phyloP scores from a whole-genome alignment of 2,113 vertebrate species.

The Eolophus roseicapilla region DNA sequence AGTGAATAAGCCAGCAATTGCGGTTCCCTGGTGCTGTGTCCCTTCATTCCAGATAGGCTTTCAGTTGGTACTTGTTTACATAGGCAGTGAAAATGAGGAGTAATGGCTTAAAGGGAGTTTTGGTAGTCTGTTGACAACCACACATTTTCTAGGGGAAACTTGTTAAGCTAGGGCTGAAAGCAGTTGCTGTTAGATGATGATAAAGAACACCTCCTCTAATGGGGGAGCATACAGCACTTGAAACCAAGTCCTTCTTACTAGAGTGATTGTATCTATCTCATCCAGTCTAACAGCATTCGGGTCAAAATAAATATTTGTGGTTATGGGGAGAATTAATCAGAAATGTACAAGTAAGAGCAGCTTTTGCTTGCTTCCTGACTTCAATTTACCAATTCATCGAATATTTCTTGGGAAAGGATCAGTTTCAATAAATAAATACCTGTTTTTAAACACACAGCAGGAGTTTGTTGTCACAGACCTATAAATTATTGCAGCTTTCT shows the following conservation, averaged over 20 bases:
- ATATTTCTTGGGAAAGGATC: not conserved
- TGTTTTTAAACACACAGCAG: not conserved
- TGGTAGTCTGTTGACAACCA: not conserved
- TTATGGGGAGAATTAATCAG: not conserved
- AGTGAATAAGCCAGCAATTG: not conserved
- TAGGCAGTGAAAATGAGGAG: not conserved
- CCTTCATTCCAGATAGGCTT: not conserved
- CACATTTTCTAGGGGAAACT: not conserved
- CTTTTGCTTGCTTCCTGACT: not conserved
- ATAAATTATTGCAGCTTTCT: not conserved
- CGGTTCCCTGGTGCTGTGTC: accelerated
- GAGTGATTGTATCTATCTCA: not conserved
- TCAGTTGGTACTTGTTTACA: not conserved
- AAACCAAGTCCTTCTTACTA: not conserved
- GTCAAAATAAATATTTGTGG: not conserved
- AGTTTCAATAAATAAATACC: not conserved
- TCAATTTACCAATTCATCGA: not conserved
- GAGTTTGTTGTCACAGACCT: not conserved
- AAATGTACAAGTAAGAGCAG: not conserved
- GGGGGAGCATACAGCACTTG: accelerated
- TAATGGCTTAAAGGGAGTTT: not conserved
- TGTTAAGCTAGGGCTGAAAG: not conserved
- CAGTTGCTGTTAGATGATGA: not conserved
- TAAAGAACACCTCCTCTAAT: not conserved
- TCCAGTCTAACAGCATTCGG: not conserved